phyloP scores from a whole-genome alignment of 2,797 vertebrate genomes.

The Oreortyx pictus region DNA sequence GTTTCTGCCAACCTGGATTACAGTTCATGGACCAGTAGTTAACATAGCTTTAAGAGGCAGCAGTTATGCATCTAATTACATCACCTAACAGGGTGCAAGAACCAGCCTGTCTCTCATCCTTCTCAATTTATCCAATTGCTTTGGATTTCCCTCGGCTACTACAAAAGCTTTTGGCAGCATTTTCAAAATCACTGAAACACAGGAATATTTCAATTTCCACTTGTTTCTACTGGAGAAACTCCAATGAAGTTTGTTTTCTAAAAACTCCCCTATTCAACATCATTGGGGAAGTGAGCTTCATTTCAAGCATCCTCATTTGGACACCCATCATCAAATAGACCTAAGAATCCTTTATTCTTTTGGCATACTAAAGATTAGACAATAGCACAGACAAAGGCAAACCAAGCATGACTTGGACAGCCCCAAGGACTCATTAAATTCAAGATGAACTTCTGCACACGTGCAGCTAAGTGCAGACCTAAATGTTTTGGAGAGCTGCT shows the following conservation, averaged over 20 bases:
- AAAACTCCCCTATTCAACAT: background rate
- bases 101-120: background rate
- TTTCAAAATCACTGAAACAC: background rate
- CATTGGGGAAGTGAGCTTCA: background rate
- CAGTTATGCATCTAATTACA: background rate
- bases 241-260: background rate
- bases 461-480: background rate
- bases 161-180: background rate
- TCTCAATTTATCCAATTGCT: background rate
- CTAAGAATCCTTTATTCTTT: background rate
- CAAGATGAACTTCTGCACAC: background rate
- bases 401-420: background rate
- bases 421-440: background rate
- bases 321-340: background rate
- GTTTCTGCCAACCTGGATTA: background rate
- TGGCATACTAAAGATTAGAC: background rate
- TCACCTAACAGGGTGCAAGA: background rate
- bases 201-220: background rate
- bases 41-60: background rate
- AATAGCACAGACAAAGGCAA: background rate
- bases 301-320: background rate
- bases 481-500: background rate
- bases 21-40: background rate
- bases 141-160: background rate
- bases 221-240: background rate